phyloP scores from a whole-genome alignment of 2,888 invertebrate genomes.

The Dryobota labecula region DNA sequence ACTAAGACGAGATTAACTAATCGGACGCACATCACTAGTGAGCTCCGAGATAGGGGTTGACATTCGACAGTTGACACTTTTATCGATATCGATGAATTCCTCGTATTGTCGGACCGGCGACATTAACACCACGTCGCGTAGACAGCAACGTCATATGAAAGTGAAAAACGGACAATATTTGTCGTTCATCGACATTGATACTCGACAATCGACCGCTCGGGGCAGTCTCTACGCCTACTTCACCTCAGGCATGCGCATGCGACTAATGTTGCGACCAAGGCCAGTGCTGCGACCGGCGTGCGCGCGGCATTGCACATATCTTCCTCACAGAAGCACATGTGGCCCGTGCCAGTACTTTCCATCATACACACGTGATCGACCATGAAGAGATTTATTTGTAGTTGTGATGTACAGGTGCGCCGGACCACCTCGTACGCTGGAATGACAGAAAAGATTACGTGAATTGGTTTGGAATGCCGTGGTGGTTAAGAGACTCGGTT shows the following conservation, averaged over 20 bases:
- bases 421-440: slow-evolving; percentile 97
- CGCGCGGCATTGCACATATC: slow-evolving; percentile 95
- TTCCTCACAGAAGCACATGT: slow-evolving; percentile 99
- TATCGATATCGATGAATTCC: slow-evolving; percentile 55
- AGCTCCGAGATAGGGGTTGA: slow-evolving; percentile 42
- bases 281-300: slow-evolving; percentile 73
- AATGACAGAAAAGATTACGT: slow-evolving; percentile 65
- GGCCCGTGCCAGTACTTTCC: slow-evolving; percentile 99
- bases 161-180: slow-evolving; percentile 57
- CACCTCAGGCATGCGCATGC: slow-evolving; percentile 89
- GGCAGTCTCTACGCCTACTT: slow-evolving; percentile 81
- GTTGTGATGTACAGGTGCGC: slow-evolving; percentile 97
- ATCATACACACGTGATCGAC: slow-evolving; percentile 99
- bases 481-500: neutral
- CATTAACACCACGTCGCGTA: slow-evolving; percentile 16
- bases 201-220: slow-evolving; percentile 75
- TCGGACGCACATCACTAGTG: slow-evolving; percentile 62
- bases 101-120: slow-evolving; percentile 52
- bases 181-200: slow-evolving; percentile 54
- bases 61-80: slow-evolving; percentile 46
- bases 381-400: slow-evolving; percentile 99
- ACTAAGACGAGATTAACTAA: slow-evolving; percentile 49
- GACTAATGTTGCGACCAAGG: slow-evolving; percentile 79
- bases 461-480: neutral
- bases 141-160: slow-evolving; percentile 51